These are phyloP conservation scores for Papilio xuthus DNA, from an alignment of 1,140 invertebrate species.

Conservation along the genomic window DNA sequence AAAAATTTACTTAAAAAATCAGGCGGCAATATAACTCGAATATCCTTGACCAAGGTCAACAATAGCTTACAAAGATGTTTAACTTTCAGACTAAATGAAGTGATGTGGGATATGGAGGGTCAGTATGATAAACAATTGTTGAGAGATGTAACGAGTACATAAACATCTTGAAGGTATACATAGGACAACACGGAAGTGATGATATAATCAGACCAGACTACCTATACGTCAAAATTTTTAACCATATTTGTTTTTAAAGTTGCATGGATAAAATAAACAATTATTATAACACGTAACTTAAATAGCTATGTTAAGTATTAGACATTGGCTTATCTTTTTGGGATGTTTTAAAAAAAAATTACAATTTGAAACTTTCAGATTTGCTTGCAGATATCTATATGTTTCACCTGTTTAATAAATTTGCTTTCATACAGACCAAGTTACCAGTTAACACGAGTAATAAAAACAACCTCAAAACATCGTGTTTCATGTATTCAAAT, in stretches of 20 bases:
- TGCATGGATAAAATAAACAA: too few species aligned
- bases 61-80: not conserved
- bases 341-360: too few species aligned
- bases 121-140: not conserved
- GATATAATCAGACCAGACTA: not conserved
- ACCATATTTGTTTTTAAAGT: too few species aligned
- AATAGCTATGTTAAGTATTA: too few species aligned
- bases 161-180: not conserved
- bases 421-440: too few species aligned
- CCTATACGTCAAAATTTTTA: too few species aligned
- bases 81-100: not conserved
- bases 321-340: too few species aligned
- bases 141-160: not conserved
- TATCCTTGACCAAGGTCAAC: not conserved
- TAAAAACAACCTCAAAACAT: not conserved
- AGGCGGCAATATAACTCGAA: not conserved
- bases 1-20: not conserved
- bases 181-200: not conserved
- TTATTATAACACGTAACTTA: too few species aligned
- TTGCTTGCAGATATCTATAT: too few species aligned
- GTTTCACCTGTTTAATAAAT: too few species aligned
- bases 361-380: too few species aligned
- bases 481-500: slow-evolving; percentile 3
- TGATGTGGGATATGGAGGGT: not conserved
- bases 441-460: not conserved